Evolutionary conservation across 2,888 invertebrate species (phyloP).

Genomic region (Apocheima hispidaria): DNA sequence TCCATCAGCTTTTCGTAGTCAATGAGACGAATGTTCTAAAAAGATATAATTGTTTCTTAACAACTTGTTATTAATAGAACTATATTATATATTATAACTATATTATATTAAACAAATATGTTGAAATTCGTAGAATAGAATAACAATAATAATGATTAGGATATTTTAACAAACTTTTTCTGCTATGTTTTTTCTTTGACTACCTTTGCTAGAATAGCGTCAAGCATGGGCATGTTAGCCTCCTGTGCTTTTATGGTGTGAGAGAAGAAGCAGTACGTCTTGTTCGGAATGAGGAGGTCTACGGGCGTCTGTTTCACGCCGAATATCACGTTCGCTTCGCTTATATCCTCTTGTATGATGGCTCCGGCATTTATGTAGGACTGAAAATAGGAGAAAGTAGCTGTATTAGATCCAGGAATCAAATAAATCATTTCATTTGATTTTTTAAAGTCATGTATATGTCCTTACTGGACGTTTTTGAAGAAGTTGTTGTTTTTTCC

Average conservation of each 20-base stretch:
- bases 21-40: conserved; percentile 95
- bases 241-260: conserved; percentile 99
- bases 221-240: conserved; percentile 98
- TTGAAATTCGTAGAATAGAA: too few relatives aligned
- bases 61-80: not conserved
- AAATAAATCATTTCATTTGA: too few relatives aligned
- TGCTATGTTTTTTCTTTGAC: not conserved
- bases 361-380: conserved; percentile 97
- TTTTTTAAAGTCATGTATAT: too few relatives aligned
- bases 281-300: conserved; percentile 96
- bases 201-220: conserved; percentile 97
- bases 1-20: conserved; percentile 99
- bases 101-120: too few relatives aligned
- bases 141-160: too few relatives aligned
- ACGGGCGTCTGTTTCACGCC: conserved; percentile 98
- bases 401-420: not conserved
- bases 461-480: too few relatives aligned
- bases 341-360: conserved; percentile 97
- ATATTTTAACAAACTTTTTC: too few relatives aligned
- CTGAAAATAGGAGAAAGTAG: conserved; percentile 73
- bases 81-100: too few relatives aligned
- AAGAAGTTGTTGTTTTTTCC: too few relatives aligned
- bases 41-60: not conserved
- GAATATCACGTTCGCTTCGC: conserved; percentile 97
- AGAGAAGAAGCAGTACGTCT: conserved; percentile 99